phyloP scores from a whole-genome alignment of 35 echinoderm and acorn worm species.

The Amphiura filiformis region DNA sequence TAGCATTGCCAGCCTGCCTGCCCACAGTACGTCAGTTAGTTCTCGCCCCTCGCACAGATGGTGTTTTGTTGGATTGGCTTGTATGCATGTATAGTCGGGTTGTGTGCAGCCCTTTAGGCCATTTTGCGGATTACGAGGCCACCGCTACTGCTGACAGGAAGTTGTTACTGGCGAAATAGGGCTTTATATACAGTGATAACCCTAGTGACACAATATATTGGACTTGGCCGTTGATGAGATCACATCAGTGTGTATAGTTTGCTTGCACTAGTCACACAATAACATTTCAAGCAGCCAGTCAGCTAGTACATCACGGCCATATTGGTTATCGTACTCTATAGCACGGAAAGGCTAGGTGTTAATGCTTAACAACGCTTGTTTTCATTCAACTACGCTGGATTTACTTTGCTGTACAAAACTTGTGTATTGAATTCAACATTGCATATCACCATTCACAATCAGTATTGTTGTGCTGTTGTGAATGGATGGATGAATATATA shows the following conservation, averaged over 20 bases:
- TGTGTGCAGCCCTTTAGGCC: not conserved
- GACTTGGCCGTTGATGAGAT: not conserved
- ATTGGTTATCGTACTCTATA: not conserved
- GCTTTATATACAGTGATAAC: slow-evolving; percentile 12
- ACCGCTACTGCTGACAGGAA: not conserved
- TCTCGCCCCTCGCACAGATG: not conserved
- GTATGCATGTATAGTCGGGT: slow-evolving; percentile 7
- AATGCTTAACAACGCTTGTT: slow-evolving; percentile 1
- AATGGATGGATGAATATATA: not conserved
- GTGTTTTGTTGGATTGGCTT: not conserved
- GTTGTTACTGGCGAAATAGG: slow-evolving; percentile 11
- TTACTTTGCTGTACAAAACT: not conserved
- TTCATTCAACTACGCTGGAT: not conserved
- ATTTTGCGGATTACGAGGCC: slow-evolving; percentile 6
- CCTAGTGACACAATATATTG: not conserved
- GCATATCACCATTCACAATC: not conserved
- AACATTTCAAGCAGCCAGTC: too few species aligned
- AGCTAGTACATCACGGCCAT: not conserved
- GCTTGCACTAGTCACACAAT: not conserved
- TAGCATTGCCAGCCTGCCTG: too few species aligned
- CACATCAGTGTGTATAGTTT: not conserved
- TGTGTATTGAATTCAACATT: not conserved
- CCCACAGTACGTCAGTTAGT: not conserved
- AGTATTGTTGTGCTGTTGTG: not conserved
- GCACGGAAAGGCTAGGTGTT: not conserved